These are phyloP conservation scores for Panthera leo DNA, from an alignment of 2,113 vertebrate genomes.

Conservation along the genomic window DNA sequence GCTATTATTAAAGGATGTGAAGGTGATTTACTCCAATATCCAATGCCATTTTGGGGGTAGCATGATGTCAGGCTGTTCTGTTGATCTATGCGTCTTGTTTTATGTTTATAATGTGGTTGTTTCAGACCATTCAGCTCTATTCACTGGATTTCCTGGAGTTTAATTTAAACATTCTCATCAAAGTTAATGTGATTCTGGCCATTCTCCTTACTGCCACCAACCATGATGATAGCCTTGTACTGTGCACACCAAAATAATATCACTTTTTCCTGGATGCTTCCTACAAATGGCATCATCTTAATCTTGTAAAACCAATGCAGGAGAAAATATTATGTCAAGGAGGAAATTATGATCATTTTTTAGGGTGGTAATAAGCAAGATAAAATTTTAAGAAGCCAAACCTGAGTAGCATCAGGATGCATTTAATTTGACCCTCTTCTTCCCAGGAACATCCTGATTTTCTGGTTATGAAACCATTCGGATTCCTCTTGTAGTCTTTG, in stretches of 20 bases:
- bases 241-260: background rate
- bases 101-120: background rate
- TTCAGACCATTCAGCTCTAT: background rate
- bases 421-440: background rate
- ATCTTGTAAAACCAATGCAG: background rate
- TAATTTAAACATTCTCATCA: conserved; percentile 37
- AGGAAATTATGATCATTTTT: conserved; percentile 4
- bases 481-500: background rate
- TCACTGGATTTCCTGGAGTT: background rate
- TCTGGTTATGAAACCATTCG: background rate
- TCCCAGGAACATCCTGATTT: background rate
- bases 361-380: background rate
- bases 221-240: background rate
- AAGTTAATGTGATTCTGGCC: conserved; percentile 8
- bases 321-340: conserved; percentile 9
- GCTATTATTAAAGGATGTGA: background rate
- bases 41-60: background rate
- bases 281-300: background rate
- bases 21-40: background rate
- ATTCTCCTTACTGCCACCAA: background rate
- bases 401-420: background rate
- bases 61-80: background rate
- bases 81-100: background rate
- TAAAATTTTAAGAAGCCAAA: conserved; percentile 18
- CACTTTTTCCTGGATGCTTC: background rate